Conservation (phyloP, 1,140 invertebrate genomes). For the Lamellibrachia luymesi region DNA sequence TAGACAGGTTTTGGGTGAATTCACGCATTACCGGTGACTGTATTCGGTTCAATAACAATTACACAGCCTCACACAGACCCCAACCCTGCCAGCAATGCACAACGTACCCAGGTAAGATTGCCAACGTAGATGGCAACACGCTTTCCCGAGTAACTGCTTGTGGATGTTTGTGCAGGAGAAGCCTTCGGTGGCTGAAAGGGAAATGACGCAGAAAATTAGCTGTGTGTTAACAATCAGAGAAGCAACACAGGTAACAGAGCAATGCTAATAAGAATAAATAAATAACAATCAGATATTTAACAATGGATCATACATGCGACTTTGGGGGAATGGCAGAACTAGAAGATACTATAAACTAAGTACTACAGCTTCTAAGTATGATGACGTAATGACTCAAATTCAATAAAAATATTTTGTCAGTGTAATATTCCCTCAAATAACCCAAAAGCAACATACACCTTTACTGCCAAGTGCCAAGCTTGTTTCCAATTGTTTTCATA, state of each 20-base stretch:
- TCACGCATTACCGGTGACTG: too few species aligned
- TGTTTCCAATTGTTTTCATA: conserved; percentile 23
- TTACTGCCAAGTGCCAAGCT: conserved; percentile 14
- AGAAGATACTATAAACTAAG: too few species aligned
- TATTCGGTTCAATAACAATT: too few species aligned
- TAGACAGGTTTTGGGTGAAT: too few species aligned
- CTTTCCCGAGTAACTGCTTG: conserved; percentile 47
- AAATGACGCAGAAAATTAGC: conserved; percentile 13
- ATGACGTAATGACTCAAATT: neutral
- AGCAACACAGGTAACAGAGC: neutral
- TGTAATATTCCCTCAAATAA: conserved; percentile 19
- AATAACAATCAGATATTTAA: neutral
- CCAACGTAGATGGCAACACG: conserved; percentile 90
- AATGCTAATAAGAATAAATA: conserved; percentile 28
- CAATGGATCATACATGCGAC: too few species aligned
- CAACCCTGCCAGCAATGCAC: neutral
- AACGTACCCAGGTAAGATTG: conserved; percentile 76
- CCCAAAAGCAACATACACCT: neutral
- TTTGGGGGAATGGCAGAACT: too few species aligned
- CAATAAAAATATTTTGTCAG: neutral
- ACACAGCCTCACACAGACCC: too few species aligned
- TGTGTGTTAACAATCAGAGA: neutral
- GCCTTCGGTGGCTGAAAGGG: conserved; percentile 28
- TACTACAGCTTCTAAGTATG: neutral
- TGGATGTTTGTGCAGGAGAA: neutral